A percentile compares a stretch with the other conserved stretches of the same genome.
These are phyloP conservation scores for Omphaloscelis lunosa DNA, from an alignment of 2,888 invertebrate genomes.

Conservation along the genomic window DNA sequence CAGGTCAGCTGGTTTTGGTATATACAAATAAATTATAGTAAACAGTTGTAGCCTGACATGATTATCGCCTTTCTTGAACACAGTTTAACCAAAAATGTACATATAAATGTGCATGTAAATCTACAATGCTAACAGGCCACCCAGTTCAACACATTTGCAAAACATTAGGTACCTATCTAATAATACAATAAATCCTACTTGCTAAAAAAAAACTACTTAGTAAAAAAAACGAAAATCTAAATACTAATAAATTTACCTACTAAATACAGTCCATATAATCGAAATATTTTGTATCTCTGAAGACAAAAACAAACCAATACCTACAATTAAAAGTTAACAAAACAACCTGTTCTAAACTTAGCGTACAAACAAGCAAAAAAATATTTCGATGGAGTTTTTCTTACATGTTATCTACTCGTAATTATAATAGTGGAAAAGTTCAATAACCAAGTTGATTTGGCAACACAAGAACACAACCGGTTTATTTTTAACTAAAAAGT, in stretches of 20 bases:
- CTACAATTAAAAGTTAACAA: neutral
- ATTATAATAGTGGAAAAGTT: constrained; percentile 3
- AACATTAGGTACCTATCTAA: neutral
- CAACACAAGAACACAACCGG: neutral
- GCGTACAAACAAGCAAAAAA: neutral
- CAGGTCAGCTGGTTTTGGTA: neutral
- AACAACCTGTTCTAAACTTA: neutral
- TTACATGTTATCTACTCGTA: neutral
- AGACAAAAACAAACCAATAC: neutral
- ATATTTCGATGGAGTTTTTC: constrained; percentile 8
- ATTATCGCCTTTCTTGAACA: neutral
- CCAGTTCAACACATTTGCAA: neutral
- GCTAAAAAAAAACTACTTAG: neutral
- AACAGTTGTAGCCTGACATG: neutral
- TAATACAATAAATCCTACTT: too few relatives aligned
- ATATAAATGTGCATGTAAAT: neutral
- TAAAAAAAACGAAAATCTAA: neutral
- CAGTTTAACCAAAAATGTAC: neutral
- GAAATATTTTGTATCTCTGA: neutral
- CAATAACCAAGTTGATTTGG: neutral
- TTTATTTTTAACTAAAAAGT: neutral
- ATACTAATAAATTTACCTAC: neutral
- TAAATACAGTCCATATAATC: neutral
- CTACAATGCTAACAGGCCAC: neutral
- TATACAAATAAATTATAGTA: neutral